These are phyloP conservation scores for Anoplopoma fimbria DNA, from an alignment of 2,113 vertebrate genomes.

Conservation along the genomic window DNA sequence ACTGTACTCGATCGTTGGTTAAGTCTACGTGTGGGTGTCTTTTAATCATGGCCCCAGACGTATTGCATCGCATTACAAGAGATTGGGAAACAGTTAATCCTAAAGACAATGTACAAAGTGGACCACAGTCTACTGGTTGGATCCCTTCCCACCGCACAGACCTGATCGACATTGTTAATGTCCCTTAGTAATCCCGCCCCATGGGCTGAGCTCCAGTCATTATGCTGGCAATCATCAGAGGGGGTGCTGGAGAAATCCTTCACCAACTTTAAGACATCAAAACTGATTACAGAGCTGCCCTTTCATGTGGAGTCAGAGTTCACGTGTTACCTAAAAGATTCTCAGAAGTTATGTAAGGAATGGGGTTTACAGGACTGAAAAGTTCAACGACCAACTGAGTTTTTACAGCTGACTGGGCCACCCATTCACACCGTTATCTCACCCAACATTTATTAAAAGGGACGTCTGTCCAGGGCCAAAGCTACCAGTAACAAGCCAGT, in stretches of 20 bases:
- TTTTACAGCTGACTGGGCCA: slow-evolving; percentile 51
- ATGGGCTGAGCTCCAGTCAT: slow-evolving; percentile 48
- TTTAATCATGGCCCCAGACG: slow-evolving; percentile 68
- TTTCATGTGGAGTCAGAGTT: slow-evolving; percentile 76
- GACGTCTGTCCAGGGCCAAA: not conserved
- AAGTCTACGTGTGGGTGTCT: slow-evolving; percentile 46
- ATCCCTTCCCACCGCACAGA: slow-evolving; percentile 52
- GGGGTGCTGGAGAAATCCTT: slow-evolving; percentile 59
- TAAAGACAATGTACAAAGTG: slow-evolving; percentile 74
- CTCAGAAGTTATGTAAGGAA: slow-evolving; percentile 71
- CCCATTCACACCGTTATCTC: slow-evolving; percentile 43
- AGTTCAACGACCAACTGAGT: slow-evolving; percentile 52
- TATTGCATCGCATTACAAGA: slow-evolving; percentile 74
- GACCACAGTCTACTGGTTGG: slow-evolving; percentile 55
- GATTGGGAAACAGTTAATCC: slow-evolving; percentile 75
- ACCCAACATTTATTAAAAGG: slow-evolving; percentile 15
- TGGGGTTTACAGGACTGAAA: slow-evolving; percentile 31
- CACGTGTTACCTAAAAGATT: slow-evolving; percentile 71
- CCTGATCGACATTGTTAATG: slow-evolving; percentile 52
- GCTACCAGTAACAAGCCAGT: not conserved
- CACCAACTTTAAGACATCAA: slow-evolving; percentile 67
- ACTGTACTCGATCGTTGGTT: slow-evolving; percentile 13
- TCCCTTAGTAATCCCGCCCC: slow-evolving; percentile 58
- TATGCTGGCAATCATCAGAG: slow-evolving; percentile 64
- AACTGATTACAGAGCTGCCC: slow-evolving; percentile 62